Conservation (phyloP, 1,140 invertebrate species). For the Saccostrea glomerata region DNA sequence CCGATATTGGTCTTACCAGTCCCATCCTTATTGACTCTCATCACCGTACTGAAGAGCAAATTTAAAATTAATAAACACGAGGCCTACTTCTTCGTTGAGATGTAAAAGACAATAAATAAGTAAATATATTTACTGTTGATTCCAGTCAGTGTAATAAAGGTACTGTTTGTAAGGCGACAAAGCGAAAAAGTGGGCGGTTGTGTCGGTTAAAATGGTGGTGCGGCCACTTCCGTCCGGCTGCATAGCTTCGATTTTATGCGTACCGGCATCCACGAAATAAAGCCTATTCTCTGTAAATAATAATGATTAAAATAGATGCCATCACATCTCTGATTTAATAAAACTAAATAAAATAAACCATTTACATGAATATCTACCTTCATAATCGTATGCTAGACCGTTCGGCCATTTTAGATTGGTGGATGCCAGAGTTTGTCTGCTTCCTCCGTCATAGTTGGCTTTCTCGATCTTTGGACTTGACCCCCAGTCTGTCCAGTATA, state of each 20-base stretch:
- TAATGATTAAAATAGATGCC: too few species aligned
- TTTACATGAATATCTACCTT: slow-evolving; percentile 46
- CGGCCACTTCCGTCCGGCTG: slow-evolving; percentile 50
- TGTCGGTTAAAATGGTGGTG: slow-evolving; percentile 35
- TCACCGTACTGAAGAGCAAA: slow-evolving; percentile 56
- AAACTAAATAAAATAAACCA: too few species aligned
- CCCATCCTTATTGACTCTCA: slow-evolving; percentile 65
- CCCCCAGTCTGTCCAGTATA: slow-evolving; percentile 81
- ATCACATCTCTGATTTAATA: too few species aligned
- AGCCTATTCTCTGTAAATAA: slow-evolving; percentile 53
- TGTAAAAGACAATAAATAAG: neutral
- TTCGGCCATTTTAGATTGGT: slow-evolving; percentile 82
- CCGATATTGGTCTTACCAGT: slow-evolving; percentile 59
- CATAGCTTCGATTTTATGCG: slow-evolving; percentile 59
- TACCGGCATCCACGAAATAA: slow-evolving; percentile 65
- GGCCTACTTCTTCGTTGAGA: neutral
- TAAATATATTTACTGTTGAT: slow-evolving; percentile 34
- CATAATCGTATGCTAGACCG: slow-evolving; percentile 83
- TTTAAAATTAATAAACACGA: neutral
- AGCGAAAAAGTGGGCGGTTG: slow-evolving; percentile 47
- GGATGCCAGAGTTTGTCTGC: slow-evolving; percentile 79
- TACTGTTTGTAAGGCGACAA: slow-evolving; percentile 50
- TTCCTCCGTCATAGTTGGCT: slow-evolving; percentile 77
- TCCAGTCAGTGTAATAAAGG: slow-evolving; percentile 56
- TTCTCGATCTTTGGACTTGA: slow-evolving; percentile 77